Evolutionary conservation across 2,113 vertebrate genomes (phyloP).

Genomic region (Ranitomeya imitator): DNA sequence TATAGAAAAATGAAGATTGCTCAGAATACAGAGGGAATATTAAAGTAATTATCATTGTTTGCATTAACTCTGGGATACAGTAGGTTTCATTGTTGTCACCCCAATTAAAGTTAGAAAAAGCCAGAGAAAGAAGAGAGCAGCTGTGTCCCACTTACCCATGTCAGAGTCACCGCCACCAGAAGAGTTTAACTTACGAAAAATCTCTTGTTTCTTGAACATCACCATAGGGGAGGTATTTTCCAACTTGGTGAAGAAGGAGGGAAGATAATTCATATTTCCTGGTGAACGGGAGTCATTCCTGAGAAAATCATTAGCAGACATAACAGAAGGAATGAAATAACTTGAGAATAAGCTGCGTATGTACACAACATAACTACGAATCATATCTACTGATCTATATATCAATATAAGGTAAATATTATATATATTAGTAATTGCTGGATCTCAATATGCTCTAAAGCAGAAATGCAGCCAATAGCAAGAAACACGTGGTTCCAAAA

Average conservation of each 20-base stretch:
- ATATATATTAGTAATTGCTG: too few species aligned
- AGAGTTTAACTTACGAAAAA: slow-evolving; percentile 98
- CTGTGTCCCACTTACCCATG: slow-evolving; percentile 87
- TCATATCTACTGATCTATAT: too few species aligned
- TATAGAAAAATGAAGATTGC: background rate
- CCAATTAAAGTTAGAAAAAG: slow-evolving; percentile 20
- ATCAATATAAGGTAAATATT: too few species aligned
- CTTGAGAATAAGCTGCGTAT: too few species aligned
- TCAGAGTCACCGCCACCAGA: slow-evolving; percentile 94
- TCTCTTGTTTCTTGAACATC: slow-evolving; percentile 98
- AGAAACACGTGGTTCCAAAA: too few species aligned
- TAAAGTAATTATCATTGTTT: background rate
- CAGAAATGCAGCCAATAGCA: too few species aligned
- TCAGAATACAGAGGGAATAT: background rate
- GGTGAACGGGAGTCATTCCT: slow-evolving; percentile 95
- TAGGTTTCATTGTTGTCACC: background rate
- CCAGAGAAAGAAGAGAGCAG: background rate
- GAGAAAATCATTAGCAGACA: slow-evolving; percentile 38
- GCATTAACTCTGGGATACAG: background rate
- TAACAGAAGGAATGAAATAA: background rate
- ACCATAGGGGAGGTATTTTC: slow-evolving; percentile 98
- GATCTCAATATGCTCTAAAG: too few species aligned
- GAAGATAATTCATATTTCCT: slow-evolving; percentile 88
- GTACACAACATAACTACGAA: too few species aligned
- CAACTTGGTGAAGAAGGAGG: slow-evolving; percentile 96